Base-by-base conservation (phyloP, 2,797 vertebrate genomes). In the Pogonophryne albipinna region DNA sequence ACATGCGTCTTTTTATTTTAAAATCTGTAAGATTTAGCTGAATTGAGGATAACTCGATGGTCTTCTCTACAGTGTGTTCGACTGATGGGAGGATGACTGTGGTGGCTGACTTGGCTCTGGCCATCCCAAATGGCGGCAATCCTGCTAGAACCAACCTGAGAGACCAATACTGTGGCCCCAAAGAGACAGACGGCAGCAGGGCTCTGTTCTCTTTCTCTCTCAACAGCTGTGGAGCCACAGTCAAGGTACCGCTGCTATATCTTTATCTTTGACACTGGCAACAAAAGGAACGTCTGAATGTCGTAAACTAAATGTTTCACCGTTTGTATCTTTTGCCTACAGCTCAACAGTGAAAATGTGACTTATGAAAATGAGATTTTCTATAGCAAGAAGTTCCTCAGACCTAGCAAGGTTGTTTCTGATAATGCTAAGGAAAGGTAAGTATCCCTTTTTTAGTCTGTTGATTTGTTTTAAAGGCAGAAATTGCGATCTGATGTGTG, bases 281-380 rank as follows among this genome's bases (percentile, higher is more conserved):
- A 38, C 34, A 38, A 9, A 38, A 38, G 34, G 6, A 38, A 9
- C 7, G 2, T 38, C 8, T 38, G 34, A 38, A 34, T 34, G 34
- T 34, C 6, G 8, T 38, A 38, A 38, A 38, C 34, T 38, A 38
- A 38, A 38, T 38, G 34, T 38, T 1, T 38, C 34, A 38, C 34
- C 8, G 2, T 38, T 9, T 38, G 34, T 7, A 38, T 38, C 8
- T 38, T 34, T 6, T 38, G 34, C 34, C 10, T 70, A 6, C 65
- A 94, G 95, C 80, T 96, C 84, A 64, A 80, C 73, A 89, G 68
- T 4, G 88, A 90, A 19, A 76, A 83, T n/a, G 87, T 96, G 60
- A 87, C 85, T 0, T 96, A 96, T 66, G 83, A 95, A 88, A 97
- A 96, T 58, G 93, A 95, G 87, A 92, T 96, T 12, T 67, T 89